phyloP scores from a whole-genome alignment of 92 coral and sea anemone species.

The Metridium senile region DNA sequence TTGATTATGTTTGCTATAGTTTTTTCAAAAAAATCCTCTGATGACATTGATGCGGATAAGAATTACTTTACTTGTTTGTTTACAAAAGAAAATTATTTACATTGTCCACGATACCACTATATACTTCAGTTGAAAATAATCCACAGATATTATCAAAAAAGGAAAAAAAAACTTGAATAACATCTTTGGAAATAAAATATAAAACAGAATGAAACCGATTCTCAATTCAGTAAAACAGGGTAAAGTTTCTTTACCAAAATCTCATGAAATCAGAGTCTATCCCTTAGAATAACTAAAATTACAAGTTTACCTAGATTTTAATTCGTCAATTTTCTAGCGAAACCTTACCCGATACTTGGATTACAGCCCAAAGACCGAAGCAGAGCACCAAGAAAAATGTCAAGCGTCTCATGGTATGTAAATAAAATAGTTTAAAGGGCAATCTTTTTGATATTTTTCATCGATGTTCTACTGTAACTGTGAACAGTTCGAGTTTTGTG shows the following conservation, averaged over 20 bases:
- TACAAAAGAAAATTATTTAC: not conserved
- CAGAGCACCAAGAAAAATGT: slow-evolving; percentile 1
- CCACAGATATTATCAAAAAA: too few species aligned
- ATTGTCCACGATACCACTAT: too few species aligned
- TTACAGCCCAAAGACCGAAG: slow-evolving; percentile 15
- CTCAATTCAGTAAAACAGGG: too few species aligned
- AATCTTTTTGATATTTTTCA: not conserved
- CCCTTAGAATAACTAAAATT: not conserved
- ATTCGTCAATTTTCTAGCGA: not conserved
- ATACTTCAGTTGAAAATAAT: too few species aligned
- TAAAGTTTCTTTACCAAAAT: not conserved
- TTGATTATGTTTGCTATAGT: too few species aligned
- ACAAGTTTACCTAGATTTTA: not conserved
- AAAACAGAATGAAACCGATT: too few species aligned
- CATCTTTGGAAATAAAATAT: too few species aligned
- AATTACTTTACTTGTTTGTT: not conserved
- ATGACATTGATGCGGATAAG: not conserved
- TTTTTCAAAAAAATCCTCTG: too few species aligned
- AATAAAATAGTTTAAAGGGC: not conserved
- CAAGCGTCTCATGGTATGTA: slow-evolving; percentile 7
- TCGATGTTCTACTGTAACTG: not conserved
- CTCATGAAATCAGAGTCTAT: not conserved
- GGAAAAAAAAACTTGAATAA: too few species aligned
- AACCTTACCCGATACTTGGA: slow-evolving; percentile 23
- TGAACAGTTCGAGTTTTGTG: not conserved